Base-by-base conservation (phyloP, 2,113 vertebrate species). In the Zosterops hypoxanthus region DNA sequence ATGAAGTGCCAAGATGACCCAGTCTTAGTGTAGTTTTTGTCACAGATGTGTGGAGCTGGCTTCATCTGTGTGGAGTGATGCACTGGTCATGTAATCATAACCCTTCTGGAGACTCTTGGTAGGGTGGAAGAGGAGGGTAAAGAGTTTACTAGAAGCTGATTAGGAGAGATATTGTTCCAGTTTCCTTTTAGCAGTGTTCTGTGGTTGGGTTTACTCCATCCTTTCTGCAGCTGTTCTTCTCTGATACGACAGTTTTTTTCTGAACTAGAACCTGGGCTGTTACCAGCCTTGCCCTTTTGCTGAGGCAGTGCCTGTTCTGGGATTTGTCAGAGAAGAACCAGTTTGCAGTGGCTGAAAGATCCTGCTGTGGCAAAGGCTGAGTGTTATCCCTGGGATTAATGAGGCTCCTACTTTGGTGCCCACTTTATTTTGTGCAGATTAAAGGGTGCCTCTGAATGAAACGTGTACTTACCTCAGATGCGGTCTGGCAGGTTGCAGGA, bases 141-240 rank as follows among this genome's bases (percentile, higher is more conserved):
- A 53, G 75, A 50, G 50, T 50, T 77, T 82, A 50, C 50, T 64
- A 50, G 69, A 53, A 42, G 36, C 53, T 92, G 41, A 77, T 73
- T 36, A 69, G 66, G 66, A 57, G 53, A 63, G 68, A 66, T 77
- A 75, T 8, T 52, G 31, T 46, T 84, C n/a, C 23, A 36, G 17
- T 79, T 94, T 73, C 76, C 79, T 90, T 91, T 71, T 49, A 39
- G 39, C 56, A 65, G 34, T 61, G 80, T 86, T 88, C 56, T 84
- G 64, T 79, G 80, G 46, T 49, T 95, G 25, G 14, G 8, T 86
- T 83, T 86, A 56, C n/a, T 75, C 69, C 36, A 42, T 86, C 28
- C 22, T 86, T 94, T 94, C 64, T 92, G 64, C 90, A 86, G 56
- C 76, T 90, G 25, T 46, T 82, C 13, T 91, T 39, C 47, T 91